These are phyloP conservation scores for Rhadina sibilatrix DNA, from an alignment of 2,113 vertebrate genomes.

Conservation along the genomic window DNA sequence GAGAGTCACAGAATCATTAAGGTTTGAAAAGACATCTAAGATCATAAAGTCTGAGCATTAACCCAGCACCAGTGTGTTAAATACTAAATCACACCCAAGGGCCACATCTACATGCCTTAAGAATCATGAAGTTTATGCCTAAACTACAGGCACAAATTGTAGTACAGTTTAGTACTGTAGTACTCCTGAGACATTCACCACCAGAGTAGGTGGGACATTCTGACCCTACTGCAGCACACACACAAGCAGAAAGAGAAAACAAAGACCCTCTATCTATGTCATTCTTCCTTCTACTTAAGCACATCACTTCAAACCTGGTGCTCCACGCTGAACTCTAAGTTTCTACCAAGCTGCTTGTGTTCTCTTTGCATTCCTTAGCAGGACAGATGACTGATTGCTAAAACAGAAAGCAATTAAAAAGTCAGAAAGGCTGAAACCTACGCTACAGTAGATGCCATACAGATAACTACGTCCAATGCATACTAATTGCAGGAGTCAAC, in stretches of 20 bases:
- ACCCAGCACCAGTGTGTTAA: neutral
- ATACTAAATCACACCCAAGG: neutral
- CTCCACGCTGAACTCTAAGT: neutral
- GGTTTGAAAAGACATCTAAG: neutral
- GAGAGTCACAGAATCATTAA: neutral
- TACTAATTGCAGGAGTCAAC: conserved; percentile 42
- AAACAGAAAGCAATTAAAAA: conserved; percentile 45
- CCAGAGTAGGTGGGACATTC: neutral
- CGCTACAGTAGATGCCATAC: conserved; percentile 13
- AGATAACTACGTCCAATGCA: conserved; percentile 16
- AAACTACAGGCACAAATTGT: neutral
- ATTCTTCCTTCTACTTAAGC: neutral
- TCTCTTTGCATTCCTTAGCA: neutral
- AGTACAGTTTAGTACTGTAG: neutral
- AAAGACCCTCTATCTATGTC: neutral
- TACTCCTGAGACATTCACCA: neutral
- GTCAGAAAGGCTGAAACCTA: conserved; percentile 20
- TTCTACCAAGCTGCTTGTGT: neutral
- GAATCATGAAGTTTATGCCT: neutral
- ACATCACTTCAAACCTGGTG: neutral
- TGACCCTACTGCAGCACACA: neutral
- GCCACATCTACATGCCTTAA: neutral
- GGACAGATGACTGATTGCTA: conserved; percentile 36
- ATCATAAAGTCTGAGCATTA: neutral
- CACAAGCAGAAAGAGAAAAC: neutral